These are phyloP conservation scores for Eidolon helvum DNA, from an alignment of 2,113 vertebrate genomes.

Conservation along the genomic window DNA sequence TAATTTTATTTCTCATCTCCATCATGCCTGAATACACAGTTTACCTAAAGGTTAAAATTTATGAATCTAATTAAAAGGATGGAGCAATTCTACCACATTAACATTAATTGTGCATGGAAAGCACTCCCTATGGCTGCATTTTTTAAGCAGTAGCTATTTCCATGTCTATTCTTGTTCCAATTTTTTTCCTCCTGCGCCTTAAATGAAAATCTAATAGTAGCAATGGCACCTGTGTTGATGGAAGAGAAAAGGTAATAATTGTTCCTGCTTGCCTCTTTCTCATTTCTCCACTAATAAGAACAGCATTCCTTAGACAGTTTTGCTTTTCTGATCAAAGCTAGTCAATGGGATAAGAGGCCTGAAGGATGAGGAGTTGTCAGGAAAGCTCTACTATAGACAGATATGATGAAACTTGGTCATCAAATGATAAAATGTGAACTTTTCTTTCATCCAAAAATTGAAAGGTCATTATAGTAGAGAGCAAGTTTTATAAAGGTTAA, in stretches of 20 bases:
- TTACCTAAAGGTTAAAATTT: conserved; percentile 79
- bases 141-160: conserved; percentile 50
- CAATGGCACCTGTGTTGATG: conserved; percentile 24
- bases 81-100: conserved; percentile 72
- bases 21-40: conserved; percentile 53
- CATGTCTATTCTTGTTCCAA: conserved; percentile 56
- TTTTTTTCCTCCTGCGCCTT: conserved; percentile 52
- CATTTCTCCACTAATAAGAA: not conserved
- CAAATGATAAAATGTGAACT: conserved; percentile 36
- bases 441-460: not conserved
- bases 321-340: conserved; percentile 35
- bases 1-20: conserved; percentile 51
- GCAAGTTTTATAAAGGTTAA: not conserved
- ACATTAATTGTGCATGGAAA: conserved; percentile 74
- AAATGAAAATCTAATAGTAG: conserved; percentile 61
- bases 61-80: conserved; percentile 71
- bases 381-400: not conserved
- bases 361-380: not conserved
- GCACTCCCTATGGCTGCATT: conserved; percentile 63
- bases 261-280: conserved; percentile 46
- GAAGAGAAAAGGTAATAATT: conserved; percentile 5
- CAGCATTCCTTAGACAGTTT: not conserved
- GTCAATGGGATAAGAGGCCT: not conserved
- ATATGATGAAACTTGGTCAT: not conserved
- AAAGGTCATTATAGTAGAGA: conserved; percentile 13